Conservation (phyloP, 2,797 vertebrate species). For the Sphenodon punctatus region DNA sequence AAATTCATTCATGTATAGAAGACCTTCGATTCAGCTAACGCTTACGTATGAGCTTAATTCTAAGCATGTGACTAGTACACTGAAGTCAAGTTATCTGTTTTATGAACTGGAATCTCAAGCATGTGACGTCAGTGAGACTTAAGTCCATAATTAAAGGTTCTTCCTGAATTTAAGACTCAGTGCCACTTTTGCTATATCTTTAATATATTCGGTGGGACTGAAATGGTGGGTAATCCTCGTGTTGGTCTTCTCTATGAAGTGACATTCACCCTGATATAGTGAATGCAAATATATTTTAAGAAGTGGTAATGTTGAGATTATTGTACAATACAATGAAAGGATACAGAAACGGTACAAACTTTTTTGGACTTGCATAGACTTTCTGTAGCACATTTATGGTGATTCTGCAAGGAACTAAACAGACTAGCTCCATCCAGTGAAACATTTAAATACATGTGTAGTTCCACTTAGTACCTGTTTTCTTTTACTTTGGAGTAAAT, state of each 20-base stretch:
- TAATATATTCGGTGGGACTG: background rate
- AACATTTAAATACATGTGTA: background rate
- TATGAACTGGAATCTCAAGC: constrained; percentile 9
- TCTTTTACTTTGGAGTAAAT: background rate
- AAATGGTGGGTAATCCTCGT: background rate
- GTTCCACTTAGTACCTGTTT: background rate
- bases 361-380: background rate
- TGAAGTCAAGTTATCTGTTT: constrained; percentile 1
- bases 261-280: background rate
- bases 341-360: background rate
- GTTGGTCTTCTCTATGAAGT: background rate
- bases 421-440: background rate
- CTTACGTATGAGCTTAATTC: background rate
- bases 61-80: background rate
- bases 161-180: background rate
- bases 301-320: background rate
- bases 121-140: background rate
- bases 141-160: background rate
- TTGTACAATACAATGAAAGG: background rate
- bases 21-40: too few species aligned
- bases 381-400: background rate
- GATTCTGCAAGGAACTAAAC: too few species aligned
- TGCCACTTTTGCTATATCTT: too few species aligned
- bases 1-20: background rate
- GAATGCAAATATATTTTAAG: background rate